Percentiles rank a stretch among this genome's conserved stretches.
Conservation (phyloP, 2,888 invertebrate genomes). For the Pemphredon lugubris region DNA sequence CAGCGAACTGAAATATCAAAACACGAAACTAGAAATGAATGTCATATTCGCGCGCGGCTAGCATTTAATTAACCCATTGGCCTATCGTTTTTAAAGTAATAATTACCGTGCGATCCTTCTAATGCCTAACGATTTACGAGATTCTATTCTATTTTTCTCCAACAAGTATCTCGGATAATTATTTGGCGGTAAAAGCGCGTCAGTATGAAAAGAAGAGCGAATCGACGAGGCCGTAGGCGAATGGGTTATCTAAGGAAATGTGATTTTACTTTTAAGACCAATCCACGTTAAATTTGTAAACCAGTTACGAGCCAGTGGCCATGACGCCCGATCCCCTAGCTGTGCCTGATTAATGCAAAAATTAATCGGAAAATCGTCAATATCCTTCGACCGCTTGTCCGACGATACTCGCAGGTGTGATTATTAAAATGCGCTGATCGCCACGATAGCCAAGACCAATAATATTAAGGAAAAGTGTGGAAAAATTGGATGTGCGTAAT, state of each 20-base stretch:
- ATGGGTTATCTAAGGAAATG: conserved; percentile 53
- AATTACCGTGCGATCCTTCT: neutral
- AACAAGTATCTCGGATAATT: too few relatives aligned
- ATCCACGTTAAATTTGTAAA: conserved; percentile 51
- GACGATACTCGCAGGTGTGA: neutral
- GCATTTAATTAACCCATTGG: conserved; percentile 53
- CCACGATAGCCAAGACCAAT: too few relatives aligned
- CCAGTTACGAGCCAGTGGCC: conserved; percentile 54
- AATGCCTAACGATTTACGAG: neutral
- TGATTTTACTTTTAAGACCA: conserved; percentile 67
- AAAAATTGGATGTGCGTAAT: too few relatives aligned
- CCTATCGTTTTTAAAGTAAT: conserved; percentile 11
- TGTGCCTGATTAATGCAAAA: conserved; percentile 29
- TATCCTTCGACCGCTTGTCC: neutral
- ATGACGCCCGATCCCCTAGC: conserved; percentile 39
- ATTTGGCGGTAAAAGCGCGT: too few relatives aligned
- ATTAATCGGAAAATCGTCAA: neutral
- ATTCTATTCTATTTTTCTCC: neutral
- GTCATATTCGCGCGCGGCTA: conserved; percentile 14
- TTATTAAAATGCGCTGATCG: too few relatives aligned
- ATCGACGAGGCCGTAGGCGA: conserved; percentile 11
- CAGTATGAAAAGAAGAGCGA: neutral
- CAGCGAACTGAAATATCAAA: too few relatives aligned
- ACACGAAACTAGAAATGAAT: too few relatives aligned
- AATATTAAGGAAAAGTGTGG: too few relatives aligned